A percentile compares a stretch with the other conserved stretches of the same genome.
phyloP scores from a whole-genome alignment of 92 coral and sea anemone species.

The Epizoanthus fatuus region DNA sequence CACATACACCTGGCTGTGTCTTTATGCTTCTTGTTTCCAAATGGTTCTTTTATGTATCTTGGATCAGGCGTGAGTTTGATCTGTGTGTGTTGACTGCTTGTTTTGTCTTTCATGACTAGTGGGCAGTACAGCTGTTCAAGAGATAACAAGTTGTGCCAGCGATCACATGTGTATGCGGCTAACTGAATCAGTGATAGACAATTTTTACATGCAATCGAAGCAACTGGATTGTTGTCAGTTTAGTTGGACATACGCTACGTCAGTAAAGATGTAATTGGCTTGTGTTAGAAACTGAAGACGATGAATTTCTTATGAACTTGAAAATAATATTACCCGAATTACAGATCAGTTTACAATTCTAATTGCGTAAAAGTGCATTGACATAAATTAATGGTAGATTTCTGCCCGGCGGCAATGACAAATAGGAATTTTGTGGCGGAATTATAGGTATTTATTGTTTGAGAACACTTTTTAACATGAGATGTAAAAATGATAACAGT shows the following conservation, averaged over 20 bases:
- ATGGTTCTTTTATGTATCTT: no score
- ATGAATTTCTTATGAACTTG: not conserved
- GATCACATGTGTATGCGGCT: conserved; percentile 39
- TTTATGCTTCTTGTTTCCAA: no score
- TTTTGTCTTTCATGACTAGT: conserved; percentile 50
- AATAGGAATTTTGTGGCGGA: no score
- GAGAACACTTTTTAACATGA: no score
- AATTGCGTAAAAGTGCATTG: not conserved
- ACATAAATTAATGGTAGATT: not conserved
- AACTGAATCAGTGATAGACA: not conserved
- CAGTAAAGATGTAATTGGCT: not conserved
- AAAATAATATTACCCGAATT: not conserved
- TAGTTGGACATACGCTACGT: not conserved
- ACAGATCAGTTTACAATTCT: not conserved
- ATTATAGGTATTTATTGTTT: no score
- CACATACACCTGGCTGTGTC: no score
- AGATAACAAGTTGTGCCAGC: conserved; percentile 49
- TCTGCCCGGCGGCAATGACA: not conserved
- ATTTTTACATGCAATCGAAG: not conserved
- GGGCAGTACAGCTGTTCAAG: conserved; percentile 48
- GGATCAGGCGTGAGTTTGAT: no score
- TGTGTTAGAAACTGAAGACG: not conserved
- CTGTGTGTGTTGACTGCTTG: conserved; percentile 29
- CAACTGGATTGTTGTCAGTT: not conserved
- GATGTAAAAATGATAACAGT: no score